Evolutionary conservation across 1,140 invertebrate genomes (phyloP), one percentile per base, ranked within the genome.

Genomic region (Akabosia matsudoensis): DNA sequence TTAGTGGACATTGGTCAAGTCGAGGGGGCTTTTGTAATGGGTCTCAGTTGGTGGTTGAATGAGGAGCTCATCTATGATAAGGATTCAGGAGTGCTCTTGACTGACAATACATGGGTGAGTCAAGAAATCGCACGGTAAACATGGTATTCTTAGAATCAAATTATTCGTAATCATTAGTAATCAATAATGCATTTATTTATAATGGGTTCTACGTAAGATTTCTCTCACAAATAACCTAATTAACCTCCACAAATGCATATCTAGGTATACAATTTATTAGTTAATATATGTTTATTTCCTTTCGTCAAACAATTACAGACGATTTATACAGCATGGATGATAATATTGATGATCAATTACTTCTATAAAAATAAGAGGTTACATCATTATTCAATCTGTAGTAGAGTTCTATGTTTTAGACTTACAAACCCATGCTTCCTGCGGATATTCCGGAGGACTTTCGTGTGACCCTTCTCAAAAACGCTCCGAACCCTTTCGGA

Each of bases 1-100:
- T 84, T 89, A 70, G 85, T 95, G 30, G 94, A 96, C 83, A 86
- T 96, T 22, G 94, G 94, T 28, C 94, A 97, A 86, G 87, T 91
- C 1, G 94, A 96, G 87, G 95, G 94, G 2, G 91, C 91, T 0
- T 94, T 94, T 84, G 86, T 95, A 0, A 95, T 96, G 93, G 93
- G 92, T 1, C 82, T 94, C 14, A 94, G 94, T 2, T 92, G 92
- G 80, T 94, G 90, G 88, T 89, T 92, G 0, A 88, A 86, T 4
- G 81, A 82, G 52, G 77, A 80, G 37, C 22, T 82, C 1, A 67
- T 74, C 1, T 79, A 79, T 77, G 78, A 80, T 64, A 31, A 76
- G 16, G 45, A 77, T 1, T 76, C 77, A 1, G 81, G 81, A 0
- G 33, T 72, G 54, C 71, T 82, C 14, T 31, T 82, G 4, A 78